These are phyloP conservation scores for Crypturellus undulatus DNA, from an alignment of 2,113 vertebrate species.

Conservation along the genomic window DNA sequence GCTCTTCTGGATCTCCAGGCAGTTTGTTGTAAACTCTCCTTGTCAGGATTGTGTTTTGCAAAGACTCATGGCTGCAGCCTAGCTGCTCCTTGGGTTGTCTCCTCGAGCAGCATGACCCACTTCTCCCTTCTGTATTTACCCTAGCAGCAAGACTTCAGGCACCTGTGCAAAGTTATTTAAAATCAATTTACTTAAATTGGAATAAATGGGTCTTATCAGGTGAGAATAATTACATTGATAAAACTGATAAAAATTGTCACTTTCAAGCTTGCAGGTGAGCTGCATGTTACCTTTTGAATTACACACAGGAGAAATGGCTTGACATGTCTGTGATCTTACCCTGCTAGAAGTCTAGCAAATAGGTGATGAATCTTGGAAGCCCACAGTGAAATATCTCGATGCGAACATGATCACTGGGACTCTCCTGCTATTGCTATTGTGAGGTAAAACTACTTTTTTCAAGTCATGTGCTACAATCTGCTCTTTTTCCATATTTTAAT, in stretches of 20 bases:
- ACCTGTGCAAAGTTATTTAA: neutral
- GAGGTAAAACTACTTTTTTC: neutral
- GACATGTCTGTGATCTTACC: neutral
- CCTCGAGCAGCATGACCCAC: neutral
- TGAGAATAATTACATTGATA: neutral
- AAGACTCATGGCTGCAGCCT: neutral
- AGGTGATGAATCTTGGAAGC: neutral
- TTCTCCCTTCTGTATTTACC: neutral
- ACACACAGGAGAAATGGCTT: neutral
- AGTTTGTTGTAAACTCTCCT: neutral
- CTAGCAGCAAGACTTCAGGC: neutral
- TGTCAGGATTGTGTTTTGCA: neutral
- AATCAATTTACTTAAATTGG: neutral
- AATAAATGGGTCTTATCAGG: neutral
- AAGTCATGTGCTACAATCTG: accelerated
- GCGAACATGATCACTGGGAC: neutral
- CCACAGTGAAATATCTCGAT: neutral
- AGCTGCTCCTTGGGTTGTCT: neutral
- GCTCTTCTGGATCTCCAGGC: neutral
- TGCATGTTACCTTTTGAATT: neutral
- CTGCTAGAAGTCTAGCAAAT: neutral
- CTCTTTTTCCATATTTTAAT: neutral
- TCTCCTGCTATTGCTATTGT: too few relatives aligned
- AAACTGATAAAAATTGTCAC: neutral
- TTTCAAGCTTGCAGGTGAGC: neutral